These are phyloP conservation scores for Pachypsylla venusta DNA, from an alignment of 1,140 invertebrate species.

Conservation along the genomic window DNA sequence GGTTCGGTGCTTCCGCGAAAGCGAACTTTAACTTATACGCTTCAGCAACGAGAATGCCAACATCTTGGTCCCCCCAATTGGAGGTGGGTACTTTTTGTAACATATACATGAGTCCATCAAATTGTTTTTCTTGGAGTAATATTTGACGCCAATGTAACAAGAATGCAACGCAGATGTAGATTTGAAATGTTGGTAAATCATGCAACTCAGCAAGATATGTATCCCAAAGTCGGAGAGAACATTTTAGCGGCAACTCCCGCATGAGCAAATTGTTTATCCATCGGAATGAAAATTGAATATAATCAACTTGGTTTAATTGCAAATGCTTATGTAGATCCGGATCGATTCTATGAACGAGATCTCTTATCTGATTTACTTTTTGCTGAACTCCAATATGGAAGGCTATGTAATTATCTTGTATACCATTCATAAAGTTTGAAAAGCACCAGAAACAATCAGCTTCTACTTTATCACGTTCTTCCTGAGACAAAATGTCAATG, in stretches of 20 bases:
- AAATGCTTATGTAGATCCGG: slow-evolving; percentile 84
- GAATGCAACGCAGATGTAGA: slow-evolving; percentile 98
- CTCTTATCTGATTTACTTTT: slow-evolving; percentile 76
- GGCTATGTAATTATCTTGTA: slow-evolving; percentile 99
- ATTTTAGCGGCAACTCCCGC: slow-evolving; percentile 87
- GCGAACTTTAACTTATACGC: slow-evolving; percentile 94
- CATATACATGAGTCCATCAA: slow-evolving; percentile 93
- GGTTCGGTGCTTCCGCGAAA: slow-evolving; percentile 94
- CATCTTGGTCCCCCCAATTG: slow-evolving; percentile 89
- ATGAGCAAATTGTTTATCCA: slow-evolving; percentile 99
- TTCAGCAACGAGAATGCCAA: slow-evolving; percentile 87
- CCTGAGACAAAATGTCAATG: slow-evolving; percentile 57
- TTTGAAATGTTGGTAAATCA: slow-evolving; percentile 91
- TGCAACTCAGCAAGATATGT: slow-evolving; percentile 96
- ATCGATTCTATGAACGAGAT: slow-evolving; percentile 92
- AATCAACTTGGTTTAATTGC: slow-evolving; percentile 86
- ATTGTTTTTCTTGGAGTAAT: slow-evolving; percentile 81
- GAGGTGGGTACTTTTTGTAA: slow-evolving; percentile 97
- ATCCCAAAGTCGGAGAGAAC: slow-evolving; percentile 96
- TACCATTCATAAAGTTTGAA: slow-evolving; percentile 93
- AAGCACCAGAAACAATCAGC: slow-evolving; percentile 99
- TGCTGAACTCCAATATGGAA: slow-evolving; percentile 97
- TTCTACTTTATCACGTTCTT: slow-evolving; percentile 75
- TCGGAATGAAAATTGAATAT: slow-evolving; percentile 98
- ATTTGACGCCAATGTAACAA: slow-evolving; percentile 86